Conservation (phyloP, 2,888 invertebrate species). For the Plusia festucae region DNA sequence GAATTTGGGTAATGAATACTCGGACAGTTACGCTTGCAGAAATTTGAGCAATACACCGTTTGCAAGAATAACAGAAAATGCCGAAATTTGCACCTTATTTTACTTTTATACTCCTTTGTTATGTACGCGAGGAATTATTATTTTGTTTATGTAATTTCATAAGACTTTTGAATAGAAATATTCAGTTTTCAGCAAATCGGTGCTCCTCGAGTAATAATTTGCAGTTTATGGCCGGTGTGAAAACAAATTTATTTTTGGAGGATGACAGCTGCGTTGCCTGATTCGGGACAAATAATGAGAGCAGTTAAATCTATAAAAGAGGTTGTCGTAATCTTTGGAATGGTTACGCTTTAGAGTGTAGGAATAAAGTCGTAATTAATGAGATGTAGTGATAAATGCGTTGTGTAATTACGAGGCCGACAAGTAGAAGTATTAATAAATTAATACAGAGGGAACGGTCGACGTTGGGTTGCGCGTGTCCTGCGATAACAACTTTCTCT, state of each 20-base stretch:
- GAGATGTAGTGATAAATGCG: slow-evolving; percentile 40
- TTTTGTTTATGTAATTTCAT: slow-evolving; percentile 30
- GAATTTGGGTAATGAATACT: slow-evolving; percentile 36
- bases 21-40: slow-evolving; percentile 32
- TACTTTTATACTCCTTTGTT: slow-evolving; percentile 38
- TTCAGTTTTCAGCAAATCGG: slow-evolving; percentile 39
- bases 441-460: slow-evolving; percentile 51
- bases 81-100: slow-evolving; percentile 13
- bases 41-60: slow-evolving; percentile 26
- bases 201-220: slow-evolving; percentile 33
- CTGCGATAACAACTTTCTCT: slow-evolving; percentile 78
- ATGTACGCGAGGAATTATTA: slow-evolving; percentile 9
- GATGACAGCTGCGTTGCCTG: slow-evolving; percentile 39
- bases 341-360: slow-evolving; percentile 17
- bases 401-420: slow-evolving; percentile 60
- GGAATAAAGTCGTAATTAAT: slow-evolving; percentile 24
- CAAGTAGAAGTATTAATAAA: slow-evolving; percentile 50
- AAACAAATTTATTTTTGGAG: slow-evolving; percentile 49
- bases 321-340: slow-evolving; percentile 27
- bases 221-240: slow-evolving; percentile 47
- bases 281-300: slow-evolving; percentile 48
- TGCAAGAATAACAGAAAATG: slow-evolving; percentile 26
- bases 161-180: slow-evolving; percentile 26
- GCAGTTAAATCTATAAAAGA: slow-evolving; percentile 33
- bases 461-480: slow-evolving; percentile 48